phyloP scores from a whole-genome alignment of 2,888 invertebrate genomes.

The Cancer borealis region DNA sequence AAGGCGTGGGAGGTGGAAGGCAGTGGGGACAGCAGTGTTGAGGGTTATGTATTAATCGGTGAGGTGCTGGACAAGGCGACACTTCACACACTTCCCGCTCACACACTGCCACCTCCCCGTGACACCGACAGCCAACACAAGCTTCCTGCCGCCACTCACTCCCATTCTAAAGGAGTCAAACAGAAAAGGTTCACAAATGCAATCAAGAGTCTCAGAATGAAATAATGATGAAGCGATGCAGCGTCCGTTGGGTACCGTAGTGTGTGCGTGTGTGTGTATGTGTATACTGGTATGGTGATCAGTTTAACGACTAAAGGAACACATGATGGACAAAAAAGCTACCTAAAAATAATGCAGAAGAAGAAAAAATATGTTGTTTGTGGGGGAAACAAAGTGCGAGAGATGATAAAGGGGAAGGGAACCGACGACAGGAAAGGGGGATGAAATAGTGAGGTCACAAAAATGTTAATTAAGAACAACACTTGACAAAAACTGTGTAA shows the following conservation, averaged over 20 bases:
- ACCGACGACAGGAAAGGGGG: background rate
- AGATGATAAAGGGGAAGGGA: background rate
- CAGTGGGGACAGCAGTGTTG: conserved; percentile 66
- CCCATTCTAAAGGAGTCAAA: conserved; percentile 44
- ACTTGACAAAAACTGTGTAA: background rate
- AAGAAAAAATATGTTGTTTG: background rate
- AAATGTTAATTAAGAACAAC: conserved; percentile 23
- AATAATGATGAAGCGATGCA: background rate
- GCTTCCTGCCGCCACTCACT: conserved; percentile 52
- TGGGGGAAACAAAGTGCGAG: background rate
- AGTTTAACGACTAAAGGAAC: background rate
- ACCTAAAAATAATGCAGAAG: background rate
- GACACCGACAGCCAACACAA: conserved; percentile 55
- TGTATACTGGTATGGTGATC: background rate
- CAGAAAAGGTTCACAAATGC: background rate
- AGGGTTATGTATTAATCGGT: conserved; percentile 50
- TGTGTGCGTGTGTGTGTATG: too few relatives aligned
- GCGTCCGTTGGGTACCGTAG: background rate
- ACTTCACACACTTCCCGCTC: conserved; percentile 50
- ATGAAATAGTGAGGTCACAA: background rate
- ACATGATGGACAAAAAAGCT: background rate
- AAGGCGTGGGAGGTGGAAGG: conserved; percentile 53
- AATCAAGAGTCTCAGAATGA: background rate
- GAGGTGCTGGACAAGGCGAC: conserved; percentile 50
- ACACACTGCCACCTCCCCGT: conserved; percentile 63